Conservation (phyloP, 2,888 invertebrate species). For the Gibbula magus region DNA sequence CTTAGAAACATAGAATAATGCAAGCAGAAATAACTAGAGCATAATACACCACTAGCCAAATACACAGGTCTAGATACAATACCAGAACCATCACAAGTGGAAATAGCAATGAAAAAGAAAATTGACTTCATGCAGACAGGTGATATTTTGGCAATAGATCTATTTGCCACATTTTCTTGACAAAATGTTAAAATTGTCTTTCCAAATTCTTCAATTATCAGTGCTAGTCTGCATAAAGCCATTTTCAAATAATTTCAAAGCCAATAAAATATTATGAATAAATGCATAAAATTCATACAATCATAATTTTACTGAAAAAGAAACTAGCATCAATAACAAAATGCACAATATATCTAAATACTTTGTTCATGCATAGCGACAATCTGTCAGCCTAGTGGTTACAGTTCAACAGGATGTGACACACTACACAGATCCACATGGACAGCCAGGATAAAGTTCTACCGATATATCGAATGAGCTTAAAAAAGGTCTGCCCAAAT, state of each 20-base stretch:
- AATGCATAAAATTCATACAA: neutral
- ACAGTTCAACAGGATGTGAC: neutral
- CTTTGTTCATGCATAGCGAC: neutral
- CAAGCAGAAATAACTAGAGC: neutral
- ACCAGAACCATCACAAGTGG: too few relatives aligned
- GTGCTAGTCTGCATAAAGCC: too few relatives aligned
- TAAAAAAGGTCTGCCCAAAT: too few relatives aligned
- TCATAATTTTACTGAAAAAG: neutral
- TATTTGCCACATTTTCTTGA: too few relatives aligned
- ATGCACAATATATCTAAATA: neutral
- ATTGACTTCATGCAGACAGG: too few relatives aligned
- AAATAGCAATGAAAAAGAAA: too few relatives aligned
- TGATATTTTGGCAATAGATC: too few relatives aligned
- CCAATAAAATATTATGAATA: neutral
- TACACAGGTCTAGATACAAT: too few relatives aligned
- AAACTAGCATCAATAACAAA: neutral
- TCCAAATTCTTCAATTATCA: too few relatives aligned
- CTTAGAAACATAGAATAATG: neutral
- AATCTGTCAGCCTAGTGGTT: neutral
- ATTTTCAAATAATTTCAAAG: neutral
- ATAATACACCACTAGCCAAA: too few relatives aligned
- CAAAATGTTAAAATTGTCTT: too few relatives aligned
- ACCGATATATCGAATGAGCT: too few relatives aligned
- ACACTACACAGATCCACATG: neutral
- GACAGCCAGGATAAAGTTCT: neutral